Percentiles rank a stretch among this genome's conserved stretches.
Evolutionary conservation across 2,888 invertebrate species (phyloP).

Genomic region (Pseudococcus jackbeardsleyi): DNA sequence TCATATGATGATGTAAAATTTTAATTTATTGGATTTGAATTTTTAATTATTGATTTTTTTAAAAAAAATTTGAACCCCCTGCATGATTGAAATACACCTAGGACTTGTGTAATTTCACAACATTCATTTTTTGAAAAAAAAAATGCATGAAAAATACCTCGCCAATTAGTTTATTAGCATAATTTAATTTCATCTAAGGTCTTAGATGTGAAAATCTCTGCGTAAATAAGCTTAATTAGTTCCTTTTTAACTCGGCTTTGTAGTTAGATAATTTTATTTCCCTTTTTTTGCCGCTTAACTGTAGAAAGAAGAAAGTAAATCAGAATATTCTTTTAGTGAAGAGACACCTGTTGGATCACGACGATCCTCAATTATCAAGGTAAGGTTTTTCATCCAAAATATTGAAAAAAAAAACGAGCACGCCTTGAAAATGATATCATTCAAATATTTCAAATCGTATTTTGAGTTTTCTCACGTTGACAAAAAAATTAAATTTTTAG

Average conservation of each 20-base stretch:
- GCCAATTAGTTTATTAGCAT: not conserved
- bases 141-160: not conserved
- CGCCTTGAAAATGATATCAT: not conserved
- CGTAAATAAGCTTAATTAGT: not conserved
- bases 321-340: slow-evolving; percentile 39
- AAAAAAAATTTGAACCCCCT: not conserved
- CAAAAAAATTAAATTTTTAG: slow-evolving; percentile 53
- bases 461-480: not conserved
- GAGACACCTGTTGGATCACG: slow-evolving; percentile 18
- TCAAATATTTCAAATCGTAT: not conserved
- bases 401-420: not conserved
- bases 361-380: slow-evolving; percentile 54
- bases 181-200: not conserved
- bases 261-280: not conserved
- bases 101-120: not conserved
- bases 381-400: slow-evolving; percentile 2
- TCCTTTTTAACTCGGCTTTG: not conserved
- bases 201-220: not conserved
- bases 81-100: not conserved
- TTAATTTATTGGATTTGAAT: not conserved
- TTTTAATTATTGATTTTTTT: not conserved
- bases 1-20: not conserved
- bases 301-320: slow-evolving; percentile 54
- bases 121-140: not conserved
- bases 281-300: slow-evolving; percentile 23